phyloP scores from a whole-genome alignment of 2,888 invertebrate genomes.

The Philonicus albiceps region DNA sequence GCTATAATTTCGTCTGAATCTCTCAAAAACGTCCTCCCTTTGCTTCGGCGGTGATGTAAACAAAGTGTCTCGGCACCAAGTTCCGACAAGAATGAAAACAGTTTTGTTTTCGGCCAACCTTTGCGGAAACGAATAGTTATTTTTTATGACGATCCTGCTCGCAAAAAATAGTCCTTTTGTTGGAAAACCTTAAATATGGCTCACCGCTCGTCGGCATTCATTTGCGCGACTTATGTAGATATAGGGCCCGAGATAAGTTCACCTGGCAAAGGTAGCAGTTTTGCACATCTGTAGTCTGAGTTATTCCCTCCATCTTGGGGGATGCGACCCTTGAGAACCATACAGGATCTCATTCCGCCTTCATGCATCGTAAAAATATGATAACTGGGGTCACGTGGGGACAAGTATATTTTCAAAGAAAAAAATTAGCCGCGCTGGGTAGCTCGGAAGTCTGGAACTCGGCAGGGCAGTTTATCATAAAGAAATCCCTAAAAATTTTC shows the following conservation, averaged over 20 bases:
- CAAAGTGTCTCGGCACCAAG: not conserved
- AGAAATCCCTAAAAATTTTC: not conserved
- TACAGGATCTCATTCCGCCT: not conserved
- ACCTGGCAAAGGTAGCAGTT: not conserved
- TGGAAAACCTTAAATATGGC: not conserved
- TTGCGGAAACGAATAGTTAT: not conserved
- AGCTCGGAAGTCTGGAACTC: not conserved
- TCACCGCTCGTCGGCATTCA: not conserved
- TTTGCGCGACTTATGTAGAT: not conserved
- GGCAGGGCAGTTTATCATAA: not conserved
- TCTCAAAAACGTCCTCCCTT: not conserved
- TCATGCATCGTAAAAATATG: not conserved
- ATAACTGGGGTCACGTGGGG: not conserved
- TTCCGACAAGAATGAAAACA: not conserved
- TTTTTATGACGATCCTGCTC: not conserved
- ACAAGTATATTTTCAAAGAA: not conserved
- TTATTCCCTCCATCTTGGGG: not conserved
- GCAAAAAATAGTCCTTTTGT: not conserved
- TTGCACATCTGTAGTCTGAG: not conserved
- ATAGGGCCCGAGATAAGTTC: not conserved
- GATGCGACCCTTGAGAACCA: not conserved
- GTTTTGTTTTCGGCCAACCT: not conserved
- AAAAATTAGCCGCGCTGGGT: not conserved
- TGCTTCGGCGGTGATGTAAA: not conserved
- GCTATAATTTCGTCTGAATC: not conserved